Conservation (phyloP, 2,113 vertebrate species). For the Osmerus eperlanus region DNA sequence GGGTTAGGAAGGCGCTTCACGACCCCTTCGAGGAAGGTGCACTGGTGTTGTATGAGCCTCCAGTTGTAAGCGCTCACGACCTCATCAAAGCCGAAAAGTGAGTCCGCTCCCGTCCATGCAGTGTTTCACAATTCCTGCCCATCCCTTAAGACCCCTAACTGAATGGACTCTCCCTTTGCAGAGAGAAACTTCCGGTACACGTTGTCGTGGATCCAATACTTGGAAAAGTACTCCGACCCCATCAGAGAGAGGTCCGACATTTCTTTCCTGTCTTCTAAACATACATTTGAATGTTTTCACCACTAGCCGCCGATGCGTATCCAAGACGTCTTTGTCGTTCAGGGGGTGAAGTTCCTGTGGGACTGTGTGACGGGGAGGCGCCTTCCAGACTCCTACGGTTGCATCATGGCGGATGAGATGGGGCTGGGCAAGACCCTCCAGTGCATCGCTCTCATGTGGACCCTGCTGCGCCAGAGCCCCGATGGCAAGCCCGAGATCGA, state of each 20-base stretch:
- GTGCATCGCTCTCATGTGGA: constrained; percentile 94
- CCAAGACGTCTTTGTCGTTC: neutral
- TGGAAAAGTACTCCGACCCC: constrained; percentile 87
- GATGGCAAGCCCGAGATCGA: constrained; percentile 90
- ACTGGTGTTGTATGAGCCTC: constrained; percentile 89
- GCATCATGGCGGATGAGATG: constrained; percentile 99
- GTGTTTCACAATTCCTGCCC: too few relatives aligned
- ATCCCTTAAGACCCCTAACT: neutral
- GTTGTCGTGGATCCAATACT: constrained; percentile 96
- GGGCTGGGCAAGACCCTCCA: constrained; percentile 96
- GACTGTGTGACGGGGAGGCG: constrained; percentile 90
- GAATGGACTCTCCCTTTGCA: constrained; percentile 44
- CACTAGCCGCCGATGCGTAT: neutral
- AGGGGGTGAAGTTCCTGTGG: constrained; percentile 98
- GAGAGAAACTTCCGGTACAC: constrained; percentile 89
- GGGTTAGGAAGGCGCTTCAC: constrained; percentile 84
- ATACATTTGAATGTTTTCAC: neutral
- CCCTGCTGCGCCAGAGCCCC: constrained; percentile 88
- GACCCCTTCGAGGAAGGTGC: constrained; percentile 92
- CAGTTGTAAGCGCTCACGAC: constrained; percentile 80
- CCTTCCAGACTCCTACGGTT: constrained; percentile 84
- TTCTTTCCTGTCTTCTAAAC: neutral
- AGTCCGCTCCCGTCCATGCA: constrained; percentile 46
- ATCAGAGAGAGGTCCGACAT: constrained; percentile 89
- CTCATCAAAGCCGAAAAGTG: constrained; percentile 94